phyloP scores from a whole-genome alignment of 2,888 invertebrate species.

The Eristalis pertinax region DNA sequence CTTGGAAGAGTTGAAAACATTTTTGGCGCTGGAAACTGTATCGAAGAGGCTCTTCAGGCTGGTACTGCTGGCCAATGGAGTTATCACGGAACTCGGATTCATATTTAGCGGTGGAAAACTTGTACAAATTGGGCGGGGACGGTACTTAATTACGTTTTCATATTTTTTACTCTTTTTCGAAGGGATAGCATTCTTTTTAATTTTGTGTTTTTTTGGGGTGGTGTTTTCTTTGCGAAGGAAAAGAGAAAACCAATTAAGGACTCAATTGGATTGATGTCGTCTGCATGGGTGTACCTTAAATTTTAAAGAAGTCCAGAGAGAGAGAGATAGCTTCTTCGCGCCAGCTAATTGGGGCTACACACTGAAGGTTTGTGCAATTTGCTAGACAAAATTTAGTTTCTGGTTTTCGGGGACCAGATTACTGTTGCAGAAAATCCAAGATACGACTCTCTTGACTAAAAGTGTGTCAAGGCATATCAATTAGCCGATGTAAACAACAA shows the following conservation, averaged over 20 bases:
- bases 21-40: constrained; percentile 48
- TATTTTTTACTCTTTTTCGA: constrained; percentile 32
- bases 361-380: too few relatives aligned
- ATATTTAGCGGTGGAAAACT: constrained; percentile 30
- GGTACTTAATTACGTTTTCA: constrained; percentile 67
- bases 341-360: too few relatives aligned
- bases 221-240: background rate
- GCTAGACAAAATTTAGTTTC: too few relatives aligned
- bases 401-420: too few relatives aligned
- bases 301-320: background rate
- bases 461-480: too few relatives aligned
- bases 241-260: background rate
- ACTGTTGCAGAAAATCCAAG: too few relatives aligned
- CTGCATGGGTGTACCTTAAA: background rate
- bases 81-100: constrained; percentile 12
- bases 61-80: constrained; percentile 6
- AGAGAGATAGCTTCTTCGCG: too few relatives aligned
- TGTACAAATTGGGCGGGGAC: constrained; percentile 64
- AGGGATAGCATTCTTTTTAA: constrained; percentile 2
- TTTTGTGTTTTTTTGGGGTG: background rate
- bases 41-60: constrained; percentile 32
- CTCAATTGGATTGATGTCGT: background rate
- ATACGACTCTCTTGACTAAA: too few relatives aligned
- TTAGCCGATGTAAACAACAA: too few relatives aligned
- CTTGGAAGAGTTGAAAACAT: constrained; percentile 9